A percentile compares a stretch with the other conserved stretches of the same genome.
Evolutionary conservation across 2,113 vertebrate genomes (phyloP).

Genomic region (Anas platyrhynchos): DNA sequence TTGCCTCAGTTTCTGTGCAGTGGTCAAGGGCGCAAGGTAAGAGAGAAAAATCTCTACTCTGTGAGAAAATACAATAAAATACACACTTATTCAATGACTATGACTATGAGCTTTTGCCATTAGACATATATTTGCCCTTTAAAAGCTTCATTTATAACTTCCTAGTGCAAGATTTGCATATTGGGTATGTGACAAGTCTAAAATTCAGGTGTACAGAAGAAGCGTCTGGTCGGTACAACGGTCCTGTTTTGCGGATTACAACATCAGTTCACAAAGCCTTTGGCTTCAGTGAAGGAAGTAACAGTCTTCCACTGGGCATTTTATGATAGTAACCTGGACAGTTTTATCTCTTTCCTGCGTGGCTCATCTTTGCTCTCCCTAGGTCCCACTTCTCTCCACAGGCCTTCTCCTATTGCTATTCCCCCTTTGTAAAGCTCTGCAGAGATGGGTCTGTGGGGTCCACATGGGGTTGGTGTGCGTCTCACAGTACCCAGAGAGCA

Average conservation of each 20-base stretch:
- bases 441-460: too few relatives aligned
- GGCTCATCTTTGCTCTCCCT: rapidly evolving
- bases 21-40: background rate
- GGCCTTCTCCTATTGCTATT: background rate
- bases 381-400: rapidly evolving
- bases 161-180: background rate
- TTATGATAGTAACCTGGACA: background rate
- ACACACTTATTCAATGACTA: background rate
- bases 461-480: too few relatives aligned
- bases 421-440: background rate
- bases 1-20: background rate
- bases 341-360: background rate
- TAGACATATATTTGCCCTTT: background rate
- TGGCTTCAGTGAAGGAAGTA: background rate
- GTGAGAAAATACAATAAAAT: background rate
- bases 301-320: background rate
- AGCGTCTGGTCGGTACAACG: background rate
- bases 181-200: background rate
- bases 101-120: background rate
- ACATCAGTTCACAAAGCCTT: background rate
- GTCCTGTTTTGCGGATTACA: background rate
- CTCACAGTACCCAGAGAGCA: background rate
- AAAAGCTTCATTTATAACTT: background rate
- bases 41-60: background rate
- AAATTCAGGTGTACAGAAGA: background rate